A percentile compares a stretch with the other conserved stretches of the same genome.
phyloP scores from a whole-genome alignment of 2,797 vertebrate genomes.

The Limnodromus scolopaceus region DNA sequence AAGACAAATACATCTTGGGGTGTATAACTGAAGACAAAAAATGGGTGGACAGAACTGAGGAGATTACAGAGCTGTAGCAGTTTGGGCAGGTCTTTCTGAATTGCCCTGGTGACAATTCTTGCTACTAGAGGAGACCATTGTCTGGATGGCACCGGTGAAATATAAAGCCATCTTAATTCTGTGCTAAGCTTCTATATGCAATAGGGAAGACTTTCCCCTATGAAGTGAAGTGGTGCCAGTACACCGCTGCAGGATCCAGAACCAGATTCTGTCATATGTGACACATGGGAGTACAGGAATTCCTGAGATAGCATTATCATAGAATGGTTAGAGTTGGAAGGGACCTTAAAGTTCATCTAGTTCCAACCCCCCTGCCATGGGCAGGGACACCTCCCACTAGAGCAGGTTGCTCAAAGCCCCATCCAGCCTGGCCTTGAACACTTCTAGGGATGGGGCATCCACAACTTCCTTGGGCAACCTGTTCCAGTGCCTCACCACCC shows the following conservation, averaged over 20 bases:
- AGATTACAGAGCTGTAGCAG: background rate
- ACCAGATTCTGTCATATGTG: accelerated
- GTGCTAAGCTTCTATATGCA: background rate
- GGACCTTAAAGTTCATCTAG: no score
- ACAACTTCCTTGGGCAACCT: no score
- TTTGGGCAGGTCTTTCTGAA: background rate
- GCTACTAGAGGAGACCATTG: background rate
- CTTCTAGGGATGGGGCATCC: no score
- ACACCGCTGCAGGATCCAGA: background rate
- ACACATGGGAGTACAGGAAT: background rate
- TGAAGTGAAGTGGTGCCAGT: background rate
- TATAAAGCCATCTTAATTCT: background rate
- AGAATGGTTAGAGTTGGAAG: no score
- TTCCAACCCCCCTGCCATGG: no score
- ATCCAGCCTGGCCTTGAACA: no score
- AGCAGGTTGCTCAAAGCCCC: no score
- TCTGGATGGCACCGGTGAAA: background rate
- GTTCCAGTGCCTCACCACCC: no score
- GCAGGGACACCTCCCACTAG: no score
- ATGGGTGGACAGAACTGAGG: background rate
- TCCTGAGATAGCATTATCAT: background rate
- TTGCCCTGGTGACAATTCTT: background rate
- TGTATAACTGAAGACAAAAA: background rate
- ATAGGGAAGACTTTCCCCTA: background rate
- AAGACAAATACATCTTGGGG: background rate